Evolutionary conservation across 2,888 invertebrate genomes (phyloP), one percentile per base, ranked within the genome.

Genomic region (Sisyra terminalis): DNA sequence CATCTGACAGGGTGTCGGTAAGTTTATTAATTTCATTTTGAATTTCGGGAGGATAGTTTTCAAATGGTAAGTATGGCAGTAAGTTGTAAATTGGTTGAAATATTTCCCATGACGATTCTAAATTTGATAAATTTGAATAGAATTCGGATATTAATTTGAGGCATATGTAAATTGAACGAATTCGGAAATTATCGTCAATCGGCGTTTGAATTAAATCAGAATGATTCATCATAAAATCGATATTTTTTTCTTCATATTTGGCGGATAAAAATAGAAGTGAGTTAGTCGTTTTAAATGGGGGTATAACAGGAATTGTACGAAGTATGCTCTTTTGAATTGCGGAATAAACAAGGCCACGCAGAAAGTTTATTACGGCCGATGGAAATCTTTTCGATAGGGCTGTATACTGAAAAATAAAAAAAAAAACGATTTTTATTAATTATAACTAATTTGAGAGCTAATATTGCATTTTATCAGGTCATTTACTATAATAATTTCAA

Each of bases 281-380:
- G 38, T 63, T 65, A 11, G 65, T 60, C 30, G 69, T 59, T 54
- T 72, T 72, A 50, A 85, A 85, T 0, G 85, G 83, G 3, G 78
- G 78, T 9, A 75, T 60, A 0, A 78, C 65, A 67, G 76, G 75
- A 13, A 76, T 59, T 1, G 72, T 61, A 52, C 71, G 70, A 40
- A 75, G 60, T 36, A 70, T 55, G 2, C 67, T 63, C 45, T 78
- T 79, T 10, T 78, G 74, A 4, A 78, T 67, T 11, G 78, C 71
- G 58, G 87, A 57, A 56, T 78, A 79, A 42, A 93, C 57, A 42
- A 88, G 61, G 0, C 89, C 87, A 47, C 73, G 64, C 6, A 93
- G 63, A 54, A 80, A 92, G 57, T 82, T 87, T 1, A 92, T 64
- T 0, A 73, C 80, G 11, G 86, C 76, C 0, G 94, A 90, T 14